phyloP scores from a whole-genome alignment of 2,113 vertebrate species.

The Aphyosemion australe region DNA sequence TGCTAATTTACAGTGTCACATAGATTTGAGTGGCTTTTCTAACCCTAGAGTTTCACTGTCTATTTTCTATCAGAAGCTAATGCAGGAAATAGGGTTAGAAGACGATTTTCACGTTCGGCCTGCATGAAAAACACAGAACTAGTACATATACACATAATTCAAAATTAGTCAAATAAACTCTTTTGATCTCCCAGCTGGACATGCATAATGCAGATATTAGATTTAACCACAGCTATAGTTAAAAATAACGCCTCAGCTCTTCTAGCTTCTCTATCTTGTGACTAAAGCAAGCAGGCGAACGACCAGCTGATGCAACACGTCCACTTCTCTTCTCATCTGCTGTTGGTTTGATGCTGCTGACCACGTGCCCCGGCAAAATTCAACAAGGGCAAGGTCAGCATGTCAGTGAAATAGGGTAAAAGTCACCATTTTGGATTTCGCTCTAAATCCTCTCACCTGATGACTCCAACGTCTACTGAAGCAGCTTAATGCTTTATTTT shows the following conservation, averaged over 20 bases:
- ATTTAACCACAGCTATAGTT: neutral
- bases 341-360: constrained; percentile 47
- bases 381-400: constrained; percentile 22
- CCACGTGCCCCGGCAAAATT: constrained; percentile 24
- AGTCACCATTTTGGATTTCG: neutral
- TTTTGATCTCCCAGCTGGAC: neutral
- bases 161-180: no score
- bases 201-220: neutral
- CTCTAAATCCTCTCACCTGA: neutral
- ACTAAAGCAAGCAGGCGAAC: constrained; percentile 24
- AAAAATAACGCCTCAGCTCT: constrained; percentile 13
- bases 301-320: constrained; percentile 27
- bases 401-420: constrained; percentile 35
- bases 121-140: no score
- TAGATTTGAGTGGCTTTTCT: no score
- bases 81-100: no score
- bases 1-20: no score
- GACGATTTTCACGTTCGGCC: no score
- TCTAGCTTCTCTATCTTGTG: constrained; percentile 42
- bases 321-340: constrained; percentile 59
- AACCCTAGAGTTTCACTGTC: no score
- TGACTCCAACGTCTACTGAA: neutral
- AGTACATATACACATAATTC: no score
- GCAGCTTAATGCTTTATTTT: neutral
- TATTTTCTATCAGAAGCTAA: no score